Percentiles rank a stretch among this genome's conserved stretches.
These are phyloP conservation scores for Pachliopta kotzebuea DNA, from an alignment of 2,888 invertebrate species.

Conservation along the genomic window DNA sequence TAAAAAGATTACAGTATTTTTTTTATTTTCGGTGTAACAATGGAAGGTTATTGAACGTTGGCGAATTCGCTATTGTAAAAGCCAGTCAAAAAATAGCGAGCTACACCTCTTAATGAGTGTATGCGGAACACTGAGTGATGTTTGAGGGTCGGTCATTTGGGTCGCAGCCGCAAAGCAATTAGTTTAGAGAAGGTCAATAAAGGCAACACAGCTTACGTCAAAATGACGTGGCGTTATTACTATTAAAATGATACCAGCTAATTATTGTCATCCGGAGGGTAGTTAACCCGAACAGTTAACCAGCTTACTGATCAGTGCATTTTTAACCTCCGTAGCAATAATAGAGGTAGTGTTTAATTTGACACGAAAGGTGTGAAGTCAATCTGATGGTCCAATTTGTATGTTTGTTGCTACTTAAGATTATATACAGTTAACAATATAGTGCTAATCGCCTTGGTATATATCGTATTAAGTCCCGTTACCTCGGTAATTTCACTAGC, in stretches of 20 bases:
- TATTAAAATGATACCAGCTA: background rate
- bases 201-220: conserved; percentile 26
- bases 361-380: too few relatives aligned
- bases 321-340: background rate
- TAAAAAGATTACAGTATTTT: too few relatives aligned
- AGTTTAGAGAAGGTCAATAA: conserved; percentile 37
- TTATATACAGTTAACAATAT: too few relatives aligned
- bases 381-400: too few relatives aligned
- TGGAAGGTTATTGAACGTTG: conserved; percentile 25
- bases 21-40: background rate
- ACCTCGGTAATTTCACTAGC: too few relatives aligned
- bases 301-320: background rate
- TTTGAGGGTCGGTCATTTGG: conserved; percentile 47
- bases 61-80: conserved; percentile 30
- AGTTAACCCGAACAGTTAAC: background rate
- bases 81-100: conserved; percentile 35
- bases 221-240: conserved; percentile 4
- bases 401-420: too few relatives aligned
- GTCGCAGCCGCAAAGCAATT: conserved; percentile 40
- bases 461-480: too few relatives aligned
- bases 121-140: conserved; percentile 39
- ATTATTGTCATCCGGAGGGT: background rate
- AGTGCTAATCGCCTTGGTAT: too few relatives aligned
- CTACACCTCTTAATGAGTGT: conserved; percentile 43
- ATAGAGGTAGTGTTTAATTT: background rate